Evolutionary conservation across 37 sponge, comb jelly and placozoan genomes (phyloP).

Genomic region (Chondrilla cf. caribensis): DNA sequence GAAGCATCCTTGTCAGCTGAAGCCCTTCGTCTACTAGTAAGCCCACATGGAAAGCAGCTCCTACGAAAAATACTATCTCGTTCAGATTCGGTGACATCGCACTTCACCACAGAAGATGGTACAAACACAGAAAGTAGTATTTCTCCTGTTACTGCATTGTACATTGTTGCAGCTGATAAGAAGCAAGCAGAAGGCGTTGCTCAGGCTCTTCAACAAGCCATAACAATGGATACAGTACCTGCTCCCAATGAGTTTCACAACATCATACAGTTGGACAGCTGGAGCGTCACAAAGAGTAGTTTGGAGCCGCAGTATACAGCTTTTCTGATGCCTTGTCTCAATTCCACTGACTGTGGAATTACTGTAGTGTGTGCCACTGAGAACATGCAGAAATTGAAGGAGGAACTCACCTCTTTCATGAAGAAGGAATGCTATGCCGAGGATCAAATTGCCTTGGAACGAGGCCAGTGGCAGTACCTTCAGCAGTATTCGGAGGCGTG

Average conservation of each 20-base stretch:
- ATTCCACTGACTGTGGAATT: not conserved
- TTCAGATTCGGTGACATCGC: not conserved
- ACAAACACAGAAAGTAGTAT: not conserved
- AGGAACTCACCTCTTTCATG: conserved; percentile 22
- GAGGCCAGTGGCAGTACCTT: conserved; percentile 36
- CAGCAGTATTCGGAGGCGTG: conserved; percentile 29
- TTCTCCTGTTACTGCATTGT: not conserved
- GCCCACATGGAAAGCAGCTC: not conserved
- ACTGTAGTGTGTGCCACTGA: not conserved
- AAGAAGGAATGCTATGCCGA: conserved; percentile 24
- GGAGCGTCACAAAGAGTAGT: no score
- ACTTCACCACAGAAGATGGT: not conserved
- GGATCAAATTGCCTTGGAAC: not conserved
- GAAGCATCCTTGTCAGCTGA: not conserved
- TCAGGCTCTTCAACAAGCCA: not conserved
- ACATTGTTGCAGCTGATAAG: not conserved
- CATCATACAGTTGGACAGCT: not conserved
- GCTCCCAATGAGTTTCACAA: not conserved
- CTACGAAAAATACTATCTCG: not conserved
- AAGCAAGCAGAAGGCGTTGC: not conserved
- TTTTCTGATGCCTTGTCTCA: not conserved
- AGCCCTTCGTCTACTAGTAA: not conserved
- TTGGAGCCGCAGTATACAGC: not conserved
- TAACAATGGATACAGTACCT: not conserved
- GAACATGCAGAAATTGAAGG: not conserved